Evolutionary conservation across 1,140 invertebrate genomes (phyloP), one percentile per base, ranked within the genome.

Genomic region (Acyrthosiphon pisum): DNA sequence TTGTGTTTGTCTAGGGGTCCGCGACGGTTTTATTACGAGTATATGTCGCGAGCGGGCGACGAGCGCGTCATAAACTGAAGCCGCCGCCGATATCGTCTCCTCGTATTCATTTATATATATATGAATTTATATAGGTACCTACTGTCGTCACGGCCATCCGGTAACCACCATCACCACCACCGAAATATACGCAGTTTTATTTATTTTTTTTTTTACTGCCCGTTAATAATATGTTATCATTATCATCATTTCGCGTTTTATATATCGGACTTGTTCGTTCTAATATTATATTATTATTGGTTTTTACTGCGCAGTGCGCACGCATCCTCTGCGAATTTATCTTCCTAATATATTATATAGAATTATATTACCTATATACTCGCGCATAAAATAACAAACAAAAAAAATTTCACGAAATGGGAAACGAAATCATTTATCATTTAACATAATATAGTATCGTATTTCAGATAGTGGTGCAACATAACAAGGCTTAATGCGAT

Each of bases 1-100:
- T 48, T 30, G 84, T 46, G 84, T 87, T 87, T 87, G 44, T 87
- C 84, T 87, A 46, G 84, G 86, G 86, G 23, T 50, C 46, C 86
- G 30, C 86, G 46, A 48, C 86, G 86, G 18, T 87, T 87, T 87
- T 46, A 46, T 87, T 48, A 18, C 60, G 60, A 46, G 44, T 87
- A 87, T 20, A 87, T 20, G 44, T 46, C 60, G 46, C 44, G 46
- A 48, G 46, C n/a, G 46, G 46, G 44, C 86, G 86, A 88, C 46
- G 14, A 88, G 30, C 14, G 46, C 86, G n/a, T 88, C 86, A 35
- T 50, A 50, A 88, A 88, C 26, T 26, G 44, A 26, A 44, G 41
- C 44, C 84, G 84, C 22, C 86, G 18, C 30, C 83, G 22, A 87
- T 84, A 44, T 37, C 44, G 84, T 46, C 86, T 41, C 23, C 83